These are phyloP conservation scores for Trichogramma dendrolimi DNA, from an alignment of 2,888 invertebrate genomes.

Conservation along the genomic window DNA sequence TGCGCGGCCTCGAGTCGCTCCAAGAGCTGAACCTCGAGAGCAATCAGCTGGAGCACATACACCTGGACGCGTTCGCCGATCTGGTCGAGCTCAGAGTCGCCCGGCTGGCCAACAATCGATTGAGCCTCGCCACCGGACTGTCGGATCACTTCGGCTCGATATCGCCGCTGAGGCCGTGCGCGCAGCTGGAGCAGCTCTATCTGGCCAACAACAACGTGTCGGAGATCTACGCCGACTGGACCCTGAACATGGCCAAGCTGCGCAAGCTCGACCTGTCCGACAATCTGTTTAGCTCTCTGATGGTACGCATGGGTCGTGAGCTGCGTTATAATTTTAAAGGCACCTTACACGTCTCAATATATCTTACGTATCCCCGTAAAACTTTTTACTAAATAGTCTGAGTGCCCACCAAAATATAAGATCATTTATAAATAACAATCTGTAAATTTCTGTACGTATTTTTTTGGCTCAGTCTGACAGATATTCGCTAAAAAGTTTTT, in stretches of 20 bases:
- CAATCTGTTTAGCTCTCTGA: conserved; percentile 59
- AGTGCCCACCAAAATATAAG: no score
- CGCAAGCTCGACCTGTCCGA: conserved; percentile 63
- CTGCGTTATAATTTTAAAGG: background rate
- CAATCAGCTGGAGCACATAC: conserved; percentile 53
- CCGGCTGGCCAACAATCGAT: conserved; percentile 56
- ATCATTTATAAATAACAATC: no score
- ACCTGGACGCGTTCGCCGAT: conserved; percentile 54
- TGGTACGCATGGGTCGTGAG: conserved; percentile 46
- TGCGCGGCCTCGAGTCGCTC: conserved; percentile 51
- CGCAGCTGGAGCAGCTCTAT: conserved; percentile 57
- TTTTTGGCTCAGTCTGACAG: no score
- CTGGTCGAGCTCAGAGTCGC: conserved; percentile 55
- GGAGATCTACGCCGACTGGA: conserved; percentile 64
- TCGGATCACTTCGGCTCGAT: conserved; percentile 37
- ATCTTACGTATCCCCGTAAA: no score
- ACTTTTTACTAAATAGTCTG: no score
- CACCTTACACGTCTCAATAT: background rate
- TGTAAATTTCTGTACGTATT: no score
- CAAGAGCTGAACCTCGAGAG: conserved; percentile 54
- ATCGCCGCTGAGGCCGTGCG: conserved; percentile 61
- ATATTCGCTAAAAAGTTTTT: no score
- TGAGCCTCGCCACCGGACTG: conserved; percentile 48
- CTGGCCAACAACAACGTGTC: conserved; percentile 64
- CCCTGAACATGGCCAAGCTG: conserved; percentile 54